A percentile compares a stretch with the other conserved stretches of the same genome.
Evolutionary conservation across 2,888 invertebrate genomes (phyloP).

Genomic region (Drosophila infuscata): DNA sequence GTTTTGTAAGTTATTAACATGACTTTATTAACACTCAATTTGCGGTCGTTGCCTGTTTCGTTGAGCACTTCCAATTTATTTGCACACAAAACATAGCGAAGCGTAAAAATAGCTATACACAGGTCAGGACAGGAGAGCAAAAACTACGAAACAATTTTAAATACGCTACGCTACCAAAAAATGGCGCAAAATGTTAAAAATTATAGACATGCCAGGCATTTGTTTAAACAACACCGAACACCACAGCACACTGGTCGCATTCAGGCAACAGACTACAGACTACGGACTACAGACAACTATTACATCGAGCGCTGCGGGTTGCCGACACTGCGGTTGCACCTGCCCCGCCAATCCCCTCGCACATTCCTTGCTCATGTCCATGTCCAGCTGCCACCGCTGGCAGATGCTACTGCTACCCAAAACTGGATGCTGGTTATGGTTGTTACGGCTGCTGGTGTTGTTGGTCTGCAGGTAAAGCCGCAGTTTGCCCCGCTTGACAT

Average conservation of each 20-base stretch:
- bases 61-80: constrained; percentile 68
- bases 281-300: constrained; percentile 25
- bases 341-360: constrained; percentile 2
- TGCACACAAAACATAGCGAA: constrained; percentile 66
- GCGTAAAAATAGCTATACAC: constrained; percentile 50
- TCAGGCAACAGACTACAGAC: constrained; percentile 40
- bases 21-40: constrained; percentile 81
- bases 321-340: constrained; percentile 53
- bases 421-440: constrained; percentile 24
- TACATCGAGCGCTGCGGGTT: constrained; percentile 39
- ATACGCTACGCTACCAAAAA: constrained; percentile 50
- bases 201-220: constrained; percentile 70
- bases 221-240: constrained; percentile 67
- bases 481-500: constrained; percentile 19
- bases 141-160: constrained; percentile 53
- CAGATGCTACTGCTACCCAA: constrained; percentile 13
- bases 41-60: constrained; percentile 64
- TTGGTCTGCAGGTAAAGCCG: constrained; percentile 42
- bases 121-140: constrained; percentile 20
- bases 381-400: constrained; percentile 18
- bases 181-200: constrained; percentile 59
- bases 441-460: constrained; percentile 2
- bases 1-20: constrained; percentile 75
- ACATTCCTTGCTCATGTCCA: not conserved
- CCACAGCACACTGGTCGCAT: constrained; percentile 60